Evolutionary conservation across 2,113 vertebrate species (phyloP), one percentile per base, ranked within the genome.

Genomic region (Cryptotis parvus): DNA sequence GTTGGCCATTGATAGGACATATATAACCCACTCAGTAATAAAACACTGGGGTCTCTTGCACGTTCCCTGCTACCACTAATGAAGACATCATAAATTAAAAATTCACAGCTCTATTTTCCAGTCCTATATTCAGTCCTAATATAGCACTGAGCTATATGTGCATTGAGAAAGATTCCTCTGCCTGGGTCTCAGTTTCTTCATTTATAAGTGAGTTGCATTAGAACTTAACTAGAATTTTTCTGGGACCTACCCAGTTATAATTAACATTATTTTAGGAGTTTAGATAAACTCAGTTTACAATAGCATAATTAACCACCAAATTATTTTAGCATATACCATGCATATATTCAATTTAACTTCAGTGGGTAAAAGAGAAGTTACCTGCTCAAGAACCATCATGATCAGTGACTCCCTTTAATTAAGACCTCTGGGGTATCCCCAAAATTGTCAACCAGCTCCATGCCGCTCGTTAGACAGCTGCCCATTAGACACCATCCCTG

Each of bases 1-100:
- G 74, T 63, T 82, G 74, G 35, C 92, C 89, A 85, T 75, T 70
- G 93, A 69, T 69, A 79, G 43, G 83, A 9, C 31, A 84, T 78
- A 78, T 61, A 43, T 88, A 90, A 92, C 58, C 55, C 35, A 78
- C 27, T 18, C 37, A 78, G 58, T 55, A 61, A 20, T 35, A 45
- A 68, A 90, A 41, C 3, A 6, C 33, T 52, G 70, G 85, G 41
- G 39, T 89, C 20, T 85, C 73, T 52, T 37, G 16, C 41, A 68
- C 41, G 84, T 16, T 82, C 26, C 49, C 69, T 27, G 35, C 70
- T 83, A 61, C 52, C 33, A 70, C 49, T 26, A 63, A 52, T 11
- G 2, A 33, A 55, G 26, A 33, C 41, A 43, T 66, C 41, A 70
- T 27, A 9, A 27, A 16, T 29, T 41, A 18, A n/a, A 52, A 61